Evolutionary conservation across 2,113 vertebrate genomes (phyloP).

Genomic region (Thymallus thymallus): DNA sequence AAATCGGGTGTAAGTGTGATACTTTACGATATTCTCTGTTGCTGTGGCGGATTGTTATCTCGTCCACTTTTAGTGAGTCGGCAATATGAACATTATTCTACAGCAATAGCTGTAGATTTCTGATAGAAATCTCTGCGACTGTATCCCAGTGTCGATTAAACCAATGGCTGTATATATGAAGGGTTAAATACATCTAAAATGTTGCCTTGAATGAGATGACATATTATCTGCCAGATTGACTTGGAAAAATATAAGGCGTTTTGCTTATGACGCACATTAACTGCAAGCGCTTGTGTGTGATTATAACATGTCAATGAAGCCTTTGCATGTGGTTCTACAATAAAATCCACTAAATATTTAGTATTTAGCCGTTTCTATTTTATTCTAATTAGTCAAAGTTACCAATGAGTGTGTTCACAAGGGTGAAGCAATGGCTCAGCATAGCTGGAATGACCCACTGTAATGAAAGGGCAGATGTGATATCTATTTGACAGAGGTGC

Average conservation of each 20-base stretch:
- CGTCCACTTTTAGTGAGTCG: neutral
- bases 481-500: neutral
- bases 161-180: no score
- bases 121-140: neutral
- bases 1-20: no score
- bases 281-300: neutral
- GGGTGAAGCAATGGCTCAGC: neutral
- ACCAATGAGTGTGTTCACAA: neutral
- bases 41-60: neutral
- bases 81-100: neutral
- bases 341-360: neutral
- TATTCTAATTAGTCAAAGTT: constrained; percentile 3
- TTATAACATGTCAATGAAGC: neutral
- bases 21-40: neutral
- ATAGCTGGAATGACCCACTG: neutral
- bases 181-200: neutral
- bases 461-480: neutral
- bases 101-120: no score
- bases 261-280: neutral
- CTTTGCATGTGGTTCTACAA: neutral
- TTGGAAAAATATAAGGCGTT: neutral
- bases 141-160: neutral
- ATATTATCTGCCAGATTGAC: neutral
- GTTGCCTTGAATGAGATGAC: neutral
- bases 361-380: neutral